These are phyloP conservation scores for Lagopus muta DNA, from an alignment of 2,113 vertebrate species.

Conservation along the genomic window DNA sequence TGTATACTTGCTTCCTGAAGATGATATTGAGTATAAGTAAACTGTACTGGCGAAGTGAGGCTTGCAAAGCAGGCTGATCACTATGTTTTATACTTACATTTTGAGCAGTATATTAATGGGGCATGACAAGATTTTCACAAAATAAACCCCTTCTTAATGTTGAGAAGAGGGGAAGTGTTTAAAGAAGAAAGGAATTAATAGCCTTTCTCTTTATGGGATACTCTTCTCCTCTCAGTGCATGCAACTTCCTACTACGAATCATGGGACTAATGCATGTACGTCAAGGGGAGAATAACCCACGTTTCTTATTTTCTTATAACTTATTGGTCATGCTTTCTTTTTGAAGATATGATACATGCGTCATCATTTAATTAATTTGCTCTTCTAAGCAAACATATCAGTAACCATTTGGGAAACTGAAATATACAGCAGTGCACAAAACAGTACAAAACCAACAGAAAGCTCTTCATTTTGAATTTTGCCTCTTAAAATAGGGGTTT, in stretches of 20 bases:
- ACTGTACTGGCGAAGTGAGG: constrained; percentile 31
- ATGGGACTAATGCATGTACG: constrained; percentile 69
- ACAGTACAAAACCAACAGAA: not conserved
- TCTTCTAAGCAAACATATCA: constrained; percentile 51
- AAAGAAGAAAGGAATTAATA: constrained; percentile 44
- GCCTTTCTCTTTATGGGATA: constrained; percentile 46
- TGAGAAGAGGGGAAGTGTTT: constrained; percentile 35
- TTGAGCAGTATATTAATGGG: constrained; percentile 50
- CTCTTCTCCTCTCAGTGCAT: constrained; percentile 71
- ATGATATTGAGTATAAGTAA: constrained; percentile 37
- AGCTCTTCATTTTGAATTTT: constrained; percentile 21
- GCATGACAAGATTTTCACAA: constrained; percentile 42
- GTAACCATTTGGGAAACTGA: constrained; percentile 30
- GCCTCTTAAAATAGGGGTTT: not conserved
- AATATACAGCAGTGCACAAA: constrained; percentile 23
- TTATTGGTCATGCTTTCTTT: constrained; percentile 54
- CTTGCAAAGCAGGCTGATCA: constrained; percentile 59
- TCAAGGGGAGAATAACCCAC: constrained; percentile 59
- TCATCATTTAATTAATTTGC: constrained; percentile 36
- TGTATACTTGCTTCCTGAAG: constrained; percentile 55
- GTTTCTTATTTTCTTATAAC: constrained; percentile 60
- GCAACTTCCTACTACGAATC: constrained; percentile 55
- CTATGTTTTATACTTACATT: constrained; percentile 44
- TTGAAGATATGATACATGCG: constrained; percentile 47
- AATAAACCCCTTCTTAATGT: constrained; percentile 50